Evolutionary conservation across 2,797 vertebrate species (phyloP).

Genomic region (Anolis apletophallus): DNA sequence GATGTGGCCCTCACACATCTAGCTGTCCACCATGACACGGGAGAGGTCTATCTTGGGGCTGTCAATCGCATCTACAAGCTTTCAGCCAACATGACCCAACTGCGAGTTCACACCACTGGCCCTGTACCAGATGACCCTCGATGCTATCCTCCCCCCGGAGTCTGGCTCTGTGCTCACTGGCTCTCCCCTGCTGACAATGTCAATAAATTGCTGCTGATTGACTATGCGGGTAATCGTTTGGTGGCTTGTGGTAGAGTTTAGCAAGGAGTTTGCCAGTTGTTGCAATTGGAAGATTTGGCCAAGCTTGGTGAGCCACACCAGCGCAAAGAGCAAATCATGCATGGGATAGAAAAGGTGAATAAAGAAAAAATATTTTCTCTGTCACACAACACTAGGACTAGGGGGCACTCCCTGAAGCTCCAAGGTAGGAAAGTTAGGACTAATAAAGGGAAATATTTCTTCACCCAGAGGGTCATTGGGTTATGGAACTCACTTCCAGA

Average conservation of each 20-base stretch:
- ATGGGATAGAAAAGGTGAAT: too few species aligned
- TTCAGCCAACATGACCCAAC: constrained; percentile 82
- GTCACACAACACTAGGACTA: too few species aligned
- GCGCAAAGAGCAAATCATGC: constrained; percentile 93
- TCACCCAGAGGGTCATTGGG: too few species aligned
- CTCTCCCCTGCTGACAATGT: constrained; percentile 85
- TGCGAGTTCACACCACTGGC: constrained; percentile 86
- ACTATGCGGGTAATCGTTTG: constrained; percentile 86
- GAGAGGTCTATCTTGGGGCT: constrained; percentile 87
- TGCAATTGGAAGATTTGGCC: constrained; percentile 88
- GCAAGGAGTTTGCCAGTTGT: constrained; percentile 92
- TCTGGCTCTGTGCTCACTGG: constrained; percentile 86
- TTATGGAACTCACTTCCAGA: too few species aligned
- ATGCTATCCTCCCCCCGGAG: constrained; percentile 91
- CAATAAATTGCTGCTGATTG: constrained; percentile 90
- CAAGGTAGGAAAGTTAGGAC: too few species aligned
- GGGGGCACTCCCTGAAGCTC: too few species aligned
- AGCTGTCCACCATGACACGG: constrained; percentile 86
- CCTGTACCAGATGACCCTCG: constrained; percentile 88
- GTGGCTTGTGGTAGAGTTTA: constrained; percentile 92
- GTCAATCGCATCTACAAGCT: constrained; percentile 87
- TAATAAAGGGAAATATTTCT: too few species aligned
- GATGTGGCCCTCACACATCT: constrained; percentile 89
- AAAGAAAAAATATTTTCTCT: too few species aligned
- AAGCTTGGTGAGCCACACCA: constrained; percentile 91